These are phyloP conservation scores for Xanthia icteritia DNA, from an alignment of 2,888 invertebrate species.

Conservation along the genomic window DNA sequence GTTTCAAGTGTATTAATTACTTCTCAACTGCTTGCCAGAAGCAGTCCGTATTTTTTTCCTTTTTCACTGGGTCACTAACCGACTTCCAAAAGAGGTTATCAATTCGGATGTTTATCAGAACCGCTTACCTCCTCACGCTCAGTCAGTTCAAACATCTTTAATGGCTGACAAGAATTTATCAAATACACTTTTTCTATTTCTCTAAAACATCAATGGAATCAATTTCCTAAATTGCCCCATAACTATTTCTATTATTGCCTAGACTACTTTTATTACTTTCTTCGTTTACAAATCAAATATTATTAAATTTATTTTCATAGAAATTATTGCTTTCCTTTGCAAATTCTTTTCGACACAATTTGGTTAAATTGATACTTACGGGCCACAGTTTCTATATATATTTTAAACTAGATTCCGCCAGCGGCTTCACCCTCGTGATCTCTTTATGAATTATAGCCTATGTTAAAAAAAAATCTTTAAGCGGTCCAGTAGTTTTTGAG, in stretches of 20 bases:
- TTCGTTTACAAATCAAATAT: constrained; percentile 14
- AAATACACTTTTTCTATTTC: neutral
- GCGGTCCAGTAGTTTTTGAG: no score
- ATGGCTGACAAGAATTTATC: neutral
- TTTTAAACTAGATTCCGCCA: no score
- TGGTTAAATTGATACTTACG: neutral
- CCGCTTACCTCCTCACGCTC: neutral
- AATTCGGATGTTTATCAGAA: no score
- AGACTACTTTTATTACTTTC: constrained; percentile 22
- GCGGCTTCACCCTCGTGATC: no score
- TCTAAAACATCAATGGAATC: neutral
- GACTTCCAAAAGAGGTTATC: no score
- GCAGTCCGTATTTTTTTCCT: neutral
- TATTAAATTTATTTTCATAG: constrained; percentile 11
- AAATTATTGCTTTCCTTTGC: neutral
- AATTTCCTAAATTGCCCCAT: constrained; percentile 26
- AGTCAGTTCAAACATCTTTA: neutral
- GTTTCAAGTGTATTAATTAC: no score
- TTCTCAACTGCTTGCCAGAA: neutral
- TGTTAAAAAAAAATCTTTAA: no score
- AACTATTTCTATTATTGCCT: neutral
- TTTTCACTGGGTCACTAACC: neutral
- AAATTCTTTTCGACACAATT: neutral
- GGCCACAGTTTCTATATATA: neutral
- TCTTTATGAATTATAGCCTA: no score